Conservation (phyloP, 2,888 invertebrate species). For the Schrankia costaestrigalis region DNA sequence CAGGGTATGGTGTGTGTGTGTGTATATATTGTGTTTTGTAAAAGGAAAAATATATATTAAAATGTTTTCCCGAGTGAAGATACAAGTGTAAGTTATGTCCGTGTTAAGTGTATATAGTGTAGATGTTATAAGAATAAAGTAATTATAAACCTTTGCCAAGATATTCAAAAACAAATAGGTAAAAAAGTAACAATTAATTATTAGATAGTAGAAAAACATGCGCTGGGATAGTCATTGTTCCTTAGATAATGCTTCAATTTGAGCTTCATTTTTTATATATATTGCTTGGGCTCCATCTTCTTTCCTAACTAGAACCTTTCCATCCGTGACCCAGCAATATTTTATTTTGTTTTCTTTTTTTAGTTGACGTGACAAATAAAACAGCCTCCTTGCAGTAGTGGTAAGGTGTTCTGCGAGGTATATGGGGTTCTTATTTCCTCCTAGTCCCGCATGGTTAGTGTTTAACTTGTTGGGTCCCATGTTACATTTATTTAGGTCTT, state of each 20-base stretch:
- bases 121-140: too few species aligned
- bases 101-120: too few species aligned
- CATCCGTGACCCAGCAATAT: background rate
- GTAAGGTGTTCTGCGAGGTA: background rate
- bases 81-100: too few species aligned
- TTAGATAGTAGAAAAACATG: too few species aligned
- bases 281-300: background rate
- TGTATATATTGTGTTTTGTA: too few species aligned
- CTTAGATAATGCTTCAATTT: background rate
- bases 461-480: background rate
- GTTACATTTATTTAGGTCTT: background rate
- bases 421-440: background rate
- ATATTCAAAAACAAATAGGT: too few species aligned
- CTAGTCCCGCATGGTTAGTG: background rate
- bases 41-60: too few species aligned
- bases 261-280: background rate
- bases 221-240: background rate
- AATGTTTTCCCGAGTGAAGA: too few species aligned
- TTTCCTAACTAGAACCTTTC: background rate
- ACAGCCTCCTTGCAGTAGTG: background rate
- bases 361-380: background rate
- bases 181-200: too few species aligned
- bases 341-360: slow-evolving; percentile 1
- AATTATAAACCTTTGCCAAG: too few species aligned
- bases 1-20: too few species aligned